Percentiles rank a stretch among this genome's conserved stretches.
Evolutionary conservation across 2,888 invertebrate species (phyloP).

Genomic region (Strigamia maritima): DNA sequence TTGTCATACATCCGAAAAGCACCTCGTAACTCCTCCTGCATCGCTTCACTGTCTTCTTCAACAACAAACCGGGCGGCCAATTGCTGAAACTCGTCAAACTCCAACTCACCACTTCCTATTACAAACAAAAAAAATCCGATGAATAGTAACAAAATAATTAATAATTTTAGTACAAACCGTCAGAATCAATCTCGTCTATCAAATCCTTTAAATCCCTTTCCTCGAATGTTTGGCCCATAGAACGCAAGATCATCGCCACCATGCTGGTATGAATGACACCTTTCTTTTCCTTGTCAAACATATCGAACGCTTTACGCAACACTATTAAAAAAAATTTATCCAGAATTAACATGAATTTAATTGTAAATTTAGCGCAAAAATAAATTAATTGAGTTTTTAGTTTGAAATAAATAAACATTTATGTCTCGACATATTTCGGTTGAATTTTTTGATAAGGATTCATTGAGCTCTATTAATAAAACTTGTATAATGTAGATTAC

Average conservation of each 20-base stretch:
- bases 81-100: slow-evolving; percentile 94
- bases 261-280: slow-evolving; percentile 93
- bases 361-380: too few relatives aligned
- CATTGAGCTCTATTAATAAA: too few relatives aligned
- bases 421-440: too few relatives aligned
- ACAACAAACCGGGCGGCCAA: slow-evolving; percentile 96
- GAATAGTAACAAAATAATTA: background rate
- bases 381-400: too few relatives aligned
- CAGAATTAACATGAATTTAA: background rate
- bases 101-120: slow-evolving; percentile 95
- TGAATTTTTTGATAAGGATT: too few relatives aligned
- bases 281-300: slow-evolving; percentile 89
- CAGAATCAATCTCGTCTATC: slow-evolving; percentile 96
- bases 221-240: slow-evolving; percentile 97
- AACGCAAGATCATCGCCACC: slow-evolving; percentile 88
- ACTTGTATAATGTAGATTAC: too few relatives aligned
- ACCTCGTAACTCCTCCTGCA: slow-evolving; percentile 96
- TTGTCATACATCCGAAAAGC: slow-evolving; percentile 99
- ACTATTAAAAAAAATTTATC: slow-evolving; percentile 64
- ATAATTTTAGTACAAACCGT: slow-evolving; percentile 58
- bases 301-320: slow-evolving; percentile 92
- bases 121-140: too few relatives aligned
- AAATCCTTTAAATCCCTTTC: slow-evolving; percentile 93
- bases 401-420: too few relatives aligned
- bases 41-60: slow-evolving; percentile 94